Evolutionary conservation across 2,113 vertebrate species (phyloP).

Genomic region (Tragelaphus imberbis): DNA sequence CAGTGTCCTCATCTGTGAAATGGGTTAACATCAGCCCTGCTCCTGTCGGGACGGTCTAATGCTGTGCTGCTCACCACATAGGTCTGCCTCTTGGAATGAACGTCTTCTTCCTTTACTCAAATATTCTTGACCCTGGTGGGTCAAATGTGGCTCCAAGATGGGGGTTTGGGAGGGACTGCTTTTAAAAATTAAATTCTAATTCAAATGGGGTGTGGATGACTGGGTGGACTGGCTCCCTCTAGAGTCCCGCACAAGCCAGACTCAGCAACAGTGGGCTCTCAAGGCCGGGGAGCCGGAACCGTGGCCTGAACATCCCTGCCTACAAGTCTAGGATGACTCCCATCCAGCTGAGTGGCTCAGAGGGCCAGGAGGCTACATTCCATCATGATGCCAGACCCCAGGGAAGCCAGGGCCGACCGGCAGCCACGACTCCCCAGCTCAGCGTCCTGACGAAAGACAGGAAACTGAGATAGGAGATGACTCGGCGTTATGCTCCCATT

Average conservation of each 20-base stretch:
- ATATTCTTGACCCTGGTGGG: not conserved
- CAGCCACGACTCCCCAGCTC: not conserved
- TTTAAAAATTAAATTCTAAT: not conserved
- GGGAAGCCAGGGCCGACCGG: not conserved
- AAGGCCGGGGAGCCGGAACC: no score
- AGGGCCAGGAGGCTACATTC: not conserved
- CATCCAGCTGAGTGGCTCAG: not conserved
- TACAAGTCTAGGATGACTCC: rapidly evolving
- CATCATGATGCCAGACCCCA: not conserved
- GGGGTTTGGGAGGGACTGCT: not conserved
- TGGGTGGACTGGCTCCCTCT: no score
- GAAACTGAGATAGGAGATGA: not conserved
- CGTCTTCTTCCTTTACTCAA: not conserved
- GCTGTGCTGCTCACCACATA: not conserved
- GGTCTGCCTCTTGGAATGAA: not conserved
- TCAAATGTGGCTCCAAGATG: not conserved
- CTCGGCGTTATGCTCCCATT: rapidly evolving
- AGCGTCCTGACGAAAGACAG: not conserved
- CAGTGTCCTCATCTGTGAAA: not conserved
- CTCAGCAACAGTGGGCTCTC: not conserved
- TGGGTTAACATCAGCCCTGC: not conserved
- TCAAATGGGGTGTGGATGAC: not conserved
- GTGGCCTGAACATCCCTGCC: not conserved
- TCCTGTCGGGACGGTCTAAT: not conserved
- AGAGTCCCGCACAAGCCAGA: not conserved